A percentile compares a stretch with the other conserved stretches of the same genome.
phyloP scores from a whole-genome alignment of 2,797 vertebrate species.

The Sebastes hubbsi region DNA sequence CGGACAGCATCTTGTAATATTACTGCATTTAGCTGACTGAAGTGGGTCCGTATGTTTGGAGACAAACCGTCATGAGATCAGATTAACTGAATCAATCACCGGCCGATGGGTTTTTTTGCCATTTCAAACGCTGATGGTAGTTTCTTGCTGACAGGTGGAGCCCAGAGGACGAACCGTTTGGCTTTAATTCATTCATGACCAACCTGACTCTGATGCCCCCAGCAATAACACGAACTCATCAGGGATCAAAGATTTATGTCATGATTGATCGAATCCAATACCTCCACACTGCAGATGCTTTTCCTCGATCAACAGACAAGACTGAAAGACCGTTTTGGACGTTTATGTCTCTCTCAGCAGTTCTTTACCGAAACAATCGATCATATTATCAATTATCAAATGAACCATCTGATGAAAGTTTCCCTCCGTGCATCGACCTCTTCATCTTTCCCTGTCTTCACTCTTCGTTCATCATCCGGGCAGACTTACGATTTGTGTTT shows the following conservation, averaged over 20 bases:
- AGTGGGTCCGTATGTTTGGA: neutral
- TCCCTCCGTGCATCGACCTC: neutral
- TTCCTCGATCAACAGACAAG: too few relatives aligned
- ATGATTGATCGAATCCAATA: neutral
- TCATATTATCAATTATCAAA: neutral
- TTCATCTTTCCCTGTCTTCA: neutral
- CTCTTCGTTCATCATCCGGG: neutral
- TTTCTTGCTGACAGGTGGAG: neutral
- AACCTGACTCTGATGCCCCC: neutral
- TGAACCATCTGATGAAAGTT: neutral
- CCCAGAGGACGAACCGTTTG: neutral
- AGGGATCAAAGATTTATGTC: neutral
- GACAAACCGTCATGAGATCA: neutral
- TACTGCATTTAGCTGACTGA: neutral
- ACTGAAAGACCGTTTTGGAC: neutral
- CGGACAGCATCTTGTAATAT: too few relatives aligned
- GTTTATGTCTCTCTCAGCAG: neutral
- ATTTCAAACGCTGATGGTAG: neutral
- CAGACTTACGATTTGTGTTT: constrained; percentile 92
- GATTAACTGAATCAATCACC: neutral
- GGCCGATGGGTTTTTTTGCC: neutral
- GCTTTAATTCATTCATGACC: neutral
- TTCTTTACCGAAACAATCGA: neutral
- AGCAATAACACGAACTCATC: neutral
- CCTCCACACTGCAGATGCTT: neutral